phyloP scores from a whole-genome alignment of 1,140 invertebrate species.

The Trichonephila inaurata region DNA sequence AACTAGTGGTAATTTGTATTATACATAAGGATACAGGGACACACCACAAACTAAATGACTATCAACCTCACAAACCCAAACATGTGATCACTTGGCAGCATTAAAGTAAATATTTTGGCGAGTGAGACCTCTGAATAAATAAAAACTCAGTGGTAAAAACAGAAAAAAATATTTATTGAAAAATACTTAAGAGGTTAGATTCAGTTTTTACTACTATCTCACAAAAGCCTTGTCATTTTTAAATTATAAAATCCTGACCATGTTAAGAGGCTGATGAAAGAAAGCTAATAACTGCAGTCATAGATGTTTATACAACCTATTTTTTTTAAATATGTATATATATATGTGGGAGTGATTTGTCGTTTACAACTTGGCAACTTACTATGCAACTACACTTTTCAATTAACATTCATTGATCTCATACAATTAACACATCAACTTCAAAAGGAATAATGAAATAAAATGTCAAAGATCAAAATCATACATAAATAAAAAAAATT shows the following conservation, averaged over 20 bases:
- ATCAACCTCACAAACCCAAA: slow-evolving; percentile 68
- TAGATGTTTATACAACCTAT: slow-evolving; percentile 48
- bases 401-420: slow-evolving; percentile 43
- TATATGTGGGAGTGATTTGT: slow-evolving; percentile 54
- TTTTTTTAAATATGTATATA: neutral
- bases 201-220: neutral
- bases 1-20: neutral
- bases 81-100: slow-evolving; percentile 50
- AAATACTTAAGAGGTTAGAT: neutral
- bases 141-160: neutral
- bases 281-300: slow-evolving; percentile 23
- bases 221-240: slow-evolving; percentile 43
- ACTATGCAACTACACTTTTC: slow-evolving; percentile 39
- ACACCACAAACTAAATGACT: slow-evolving; percentile 64
- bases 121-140: slow-evolving; percentile 18
- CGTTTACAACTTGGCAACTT: slow-evolving; percentile 16
- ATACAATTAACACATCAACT: slow-evolving; percentile 52
- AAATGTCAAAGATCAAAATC: neutral
- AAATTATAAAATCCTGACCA: slow-evolving; percentile 53
- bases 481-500: slow-evolving; percentile 27
- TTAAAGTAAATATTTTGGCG: slow-evolving; percentile 28
- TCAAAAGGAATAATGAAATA: neutral
- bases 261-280: slow-evolving; percentile 1
- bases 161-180: neutral
- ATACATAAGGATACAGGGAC: slow-evolving; percentile 44